Evolutionary conservation across 2,797 vertebrate genomes (phyloP), one percentile per base, ranked within the genome.

Genomic region (Myripristis jacobus): DNA sequence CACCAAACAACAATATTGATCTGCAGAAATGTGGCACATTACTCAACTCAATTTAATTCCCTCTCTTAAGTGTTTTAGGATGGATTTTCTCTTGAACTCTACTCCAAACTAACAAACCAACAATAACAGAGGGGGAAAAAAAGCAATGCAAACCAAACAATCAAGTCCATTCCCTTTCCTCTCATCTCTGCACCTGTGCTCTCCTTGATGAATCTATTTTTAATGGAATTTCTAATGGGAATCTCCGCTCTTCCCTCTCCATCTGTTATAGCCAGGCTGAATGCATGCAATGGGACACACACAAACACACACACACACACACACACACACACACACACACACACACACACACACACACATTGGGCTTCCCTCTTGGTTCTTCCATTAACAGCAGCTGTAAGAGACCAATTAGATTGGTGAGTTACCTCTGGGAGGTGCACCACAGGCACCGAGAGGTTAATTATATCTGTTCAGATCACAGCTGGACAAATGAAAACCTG

Each of bases 151-250:
- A 70, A 66, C 24, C 43, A 67, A 63, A 78, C 53, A 65, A 65
- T 19, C 43, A 72, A 12, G 58, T 36, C 48, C 24, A 3, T 29
- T 25, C 9, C 38, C n/a, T 16, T 54, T 22, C 51, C 47, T 64
- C 67, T 75, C 75, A 73, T 82, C 74, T 84, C 65, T 36, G 75
- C 87, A 91, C 76, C 88, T 88, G 87, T 83, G 66, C 25, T 86
- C 62, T 43, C 46, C 4, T 48, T 77, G 62, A 86, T 86, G 29
- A 69, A 91, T 91, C 51, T 75, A 85, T 88, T 80, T 89, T 86
- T 88, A 84, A 86, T 90, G 73, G 67, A 62, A 80, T 87, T 66
- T 83, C 77, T 87, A 82, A 88, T 80, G 82, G 73, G 81, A 70
- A 64, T 78, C 69, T 70, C 71, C 43, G 51, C 61, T 50, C 66